Evolutionary conservation across 2,888 invertebrate species (phyloP).

Genomic region (Conomelus anceps): DNA sequence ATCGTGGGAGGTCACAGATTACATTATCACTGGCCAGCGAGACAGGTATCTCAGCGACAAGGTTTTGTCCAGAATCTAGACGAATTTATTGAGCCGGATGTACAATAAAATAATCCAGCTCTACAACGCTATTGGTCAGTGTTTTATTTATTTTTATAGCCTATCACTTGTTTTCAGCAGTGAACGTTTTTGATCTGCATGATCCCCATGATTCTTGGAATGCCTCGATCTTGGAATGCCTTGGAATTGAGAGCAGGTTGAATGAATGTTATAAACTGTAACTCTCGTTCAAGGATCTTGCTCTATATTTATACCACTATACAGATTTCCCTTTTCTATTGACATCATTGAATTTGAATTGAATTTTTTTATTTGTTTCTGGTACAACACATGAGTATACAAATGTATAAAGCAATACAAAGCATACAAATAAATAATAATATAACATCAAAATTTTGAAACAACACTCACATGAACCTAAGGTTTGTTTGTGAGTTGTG

Average conservation of each 20-base stretch:
- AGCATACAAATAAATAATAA: too few species aligned
- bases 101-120: background rate
- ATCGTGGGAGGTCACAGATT: slow-evolving; percentile 21
- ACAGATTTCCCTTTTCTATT: too few species aligned
- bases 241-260: background rate
- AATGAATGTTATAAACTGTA: background rate
- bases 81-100: background rate
- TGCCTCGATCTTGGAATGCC: background rate
- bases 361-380: too few species aligned
- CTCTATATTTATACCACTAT: too few species aligned
- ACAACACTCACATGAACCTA: too few species aligned
- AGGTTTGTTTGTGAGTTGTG: too few species aligned
- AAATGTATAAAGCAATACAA: too few species aligned
- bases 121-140: background rate
- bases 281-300: background rate
- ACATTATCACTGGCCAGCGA: background rate
- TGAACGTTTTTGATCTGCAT: background rate
- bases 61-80: background rate
- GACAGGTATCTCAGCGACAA: background rate
- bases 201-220: too few species aligned
- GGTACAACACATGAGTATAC: too few species aligned
- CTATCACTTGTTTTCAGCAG: background rate
- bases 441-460: too few species aligned
- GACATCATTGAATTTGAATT: too few species aligned
- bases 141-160: background rate